Conservation (phyloP, 2,113 vertebrate genomes). For the Scalopus aquaticus region DNA sequence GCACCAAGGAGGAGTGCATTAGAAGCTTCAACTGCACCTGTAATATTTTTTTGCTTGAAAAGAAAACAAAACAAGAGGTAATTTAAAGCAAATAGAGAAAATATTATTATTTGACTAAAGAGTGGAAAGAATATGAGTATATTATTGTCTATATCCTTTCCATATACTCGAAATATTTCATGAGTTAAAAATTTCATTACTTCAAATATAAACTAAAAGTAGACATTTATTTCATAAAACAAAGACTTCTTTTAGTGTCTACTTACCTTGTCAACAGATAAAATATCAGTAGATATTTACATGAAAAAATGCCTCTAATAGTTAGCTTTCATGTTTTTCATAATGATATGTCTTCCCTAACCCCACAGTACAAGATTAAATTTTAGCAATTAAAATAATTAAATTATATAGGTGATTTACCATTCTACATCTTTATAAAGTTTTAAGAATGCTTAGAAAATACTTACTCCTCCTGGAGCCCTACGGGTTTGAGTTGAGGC, state of each 20-base stretch:
- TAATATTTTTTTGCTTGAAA: constrained; percentile 38
- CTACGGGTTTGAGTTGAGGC: constrained; percentile 89
- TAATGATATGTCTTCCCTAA: neutral
- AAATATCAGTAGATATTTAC: neutral
- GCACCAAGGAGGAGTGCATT: neutral
- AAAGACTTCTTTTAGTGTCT: neutral
- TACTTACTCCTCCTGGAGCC: constrained; percentile 95
- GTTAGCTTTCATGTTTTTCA: neutral
- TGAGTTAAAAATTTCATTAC: constrained; percentile 25
- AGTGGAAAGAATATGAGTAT: neutral
- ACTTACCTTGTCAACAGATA: neutral
- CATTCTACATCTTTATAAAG: neutral
- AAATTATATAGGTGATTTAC: neutral
- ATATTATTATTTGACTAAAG: constrained; percentile 9
- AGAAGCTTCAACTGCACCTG: neutral
- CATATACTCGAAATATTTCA: neutral
- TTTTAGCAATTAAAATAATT: neutral
- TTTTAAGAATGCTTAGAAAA: neutral
- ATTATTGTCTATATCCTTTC: neutral
- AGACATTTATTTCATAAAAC: constrained; percentile 23
- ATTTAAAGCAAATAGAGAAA: constrained; percentile 13
- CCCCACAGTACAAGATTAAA: neutral
- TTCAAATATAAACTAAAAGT: constrained; percentile 33
- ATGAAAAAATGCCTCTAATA: neutral
- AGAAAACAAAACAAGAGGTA: constrained; percentile 24